Evolutionary conservation across 2,113 vertebrate species (phyloP).

Genomic region (Noctilio leporinus): DNA sequence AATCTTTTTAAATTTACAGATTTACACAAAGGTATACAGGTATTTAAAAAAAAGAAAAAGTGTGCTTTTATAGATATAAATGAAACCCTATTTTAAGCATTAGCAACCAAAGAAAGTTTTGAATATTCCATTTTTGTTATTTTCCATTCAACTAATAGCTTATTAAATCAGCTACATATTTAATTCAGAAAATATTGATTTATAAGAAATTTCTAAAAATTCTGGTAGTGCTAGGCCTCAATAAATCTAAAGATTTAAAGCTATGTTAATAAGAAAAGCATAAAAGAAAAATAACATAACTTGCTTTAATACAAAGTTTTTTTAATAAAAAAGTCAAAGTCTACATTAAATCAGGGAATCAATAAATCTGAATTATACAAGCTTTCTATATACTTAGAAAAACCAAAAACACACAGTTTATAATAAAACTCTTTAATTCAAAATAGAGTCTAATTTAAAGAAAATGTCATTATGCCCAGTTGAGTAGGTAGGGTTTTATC

Average conservation of each 20-base stretch:
- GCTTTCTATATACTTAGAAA: conserved; percentile 65
- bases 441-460: conserved; percentile 66
- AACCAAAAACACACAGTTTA: conserved; percentile 54
- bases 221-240: conserved; percentile 5
- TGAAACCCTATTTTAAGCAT: not conserved
- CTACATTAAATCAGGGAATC: conserved; percentile 68
- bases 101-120: not conserved
- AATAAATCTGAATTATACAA: conserved; percentile 62
- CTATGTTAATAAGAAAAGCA: conserved; percentile 34
- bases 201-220: conserved; percentile 22
- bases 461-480: conserved; percentile 51
- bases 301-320: conserved; percentile 66
- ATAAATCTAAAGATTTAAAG: conserved; percentile 45
- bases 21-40: not conserved
- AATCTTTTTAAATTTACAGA: conserved; percentile 23
- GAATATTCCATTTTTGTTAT: not conserved
- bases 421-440: conserved; percentile 67
- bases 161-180: not conserved
- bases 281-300: conserved; percentile 61
- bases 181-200: conserved; percentile 35
- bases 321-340: conserved; percentile 66
- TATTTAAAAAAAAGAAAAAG: conserved; percentile 10
- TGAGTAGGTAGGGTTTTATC: conserved; percentile 39
- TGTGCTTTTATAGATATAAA: conserved; percentile 18
- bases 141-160: conserved; percentile 12